Conservation (phyloP, 1,140 invertebrate species). For the Cardiocondyla obscurior region DNA sequence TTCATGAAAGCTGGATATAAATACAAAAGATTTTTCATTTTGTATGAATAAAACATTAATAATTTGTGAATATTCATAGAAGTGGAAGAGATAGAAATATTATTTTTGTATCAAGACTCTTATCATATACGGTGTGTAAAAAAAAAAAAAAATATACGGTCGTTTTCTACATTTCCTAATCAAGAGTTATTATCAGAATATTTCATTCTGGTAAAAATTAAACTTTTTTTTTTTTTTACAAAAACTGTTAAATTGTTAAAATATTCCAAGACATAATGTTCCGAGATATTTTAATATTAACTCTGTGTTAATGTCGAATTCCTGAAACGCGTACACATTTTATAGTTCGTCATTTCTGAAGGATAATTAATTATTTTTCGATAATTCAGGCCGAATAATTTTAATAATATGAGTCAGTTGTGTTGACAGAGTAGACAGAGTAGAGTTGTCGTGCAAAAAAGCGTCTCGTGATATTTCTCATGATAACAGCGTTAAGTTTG, state of each 20-base stretch:
- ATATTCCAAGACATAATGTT: neutral
- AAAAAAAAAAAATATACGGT: neutral
- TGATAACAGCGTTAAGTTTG: neutral
- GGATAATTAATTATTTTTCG: neutral
- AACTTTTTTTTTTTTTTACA: neutral
- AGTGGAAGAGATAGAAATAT: neutral
- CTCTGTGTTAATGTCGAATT: neutral
- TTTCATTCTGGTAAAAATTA: neutral
- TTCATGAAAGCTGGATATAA: neutral
- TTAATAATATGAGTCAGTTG: neutral
- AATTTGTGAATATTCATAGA: neutral
- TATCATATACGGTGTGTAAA: neutral
- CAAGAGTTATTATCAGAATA: neutral
- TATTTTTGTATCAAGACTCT: neutral
- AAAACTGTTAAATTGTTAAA: neutral
- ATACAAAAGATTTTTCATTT: neutral
- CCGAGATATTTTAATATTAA: neutral
- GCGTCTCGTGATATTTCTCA: neutral
- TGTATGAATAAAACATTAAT: conserved; percentile 29
- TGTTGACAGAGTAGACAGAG: neutral
- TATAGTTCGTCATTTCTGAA: neutral
- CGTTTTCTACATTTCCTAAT: neutral
- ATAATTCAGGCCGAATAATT: neutral
- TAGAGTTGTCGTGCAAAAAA: neutral
- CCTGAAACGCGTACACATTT: neutral